Percentiles rank a stretch among this genome's conserved stretches.
phyloP scores from a whole-genome alignment of 2,113 vertebrate species.

The Chaenocephalus aceratus region DNA sequence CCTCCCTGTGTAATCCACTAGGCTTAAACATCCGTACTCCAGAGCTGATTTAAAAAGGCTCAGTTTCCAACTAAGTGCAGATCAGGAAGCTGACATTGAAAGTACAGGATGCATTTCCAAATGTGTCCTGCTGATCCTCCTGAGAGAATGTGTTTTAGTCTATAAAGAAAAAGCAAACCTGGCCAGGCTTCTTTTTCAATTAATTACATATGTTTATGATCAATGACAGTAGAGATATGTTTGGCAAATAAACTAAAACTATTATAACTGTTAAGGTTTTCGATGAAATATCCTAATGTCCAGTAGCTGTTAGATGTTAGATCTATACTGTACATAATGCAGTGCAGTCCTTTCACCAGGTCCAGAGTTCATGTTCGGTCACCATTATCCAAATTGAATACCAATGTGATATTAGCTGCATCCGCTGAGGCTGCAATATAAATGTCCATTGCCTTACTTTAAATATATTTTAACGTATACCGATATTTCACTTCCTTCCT shows the following conservation, averaged over 20 bases:
- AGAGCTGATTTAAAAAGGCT: neutral
- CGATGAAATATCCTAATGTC: neutral
- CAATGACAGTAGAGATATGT: no score
- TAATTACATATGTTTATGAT: no score
- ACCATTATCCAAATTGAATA: conserved; percentile 54
- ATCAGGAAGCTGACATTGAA: neutral
- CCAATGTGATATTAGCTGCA: conserved; percentile 16
- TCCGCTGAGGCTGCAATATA: conserved; percentile 43
- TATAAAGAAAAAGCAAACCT: neutral
- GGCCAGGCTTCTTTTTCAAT: neutral
- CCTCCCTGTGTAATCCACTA: neutral
- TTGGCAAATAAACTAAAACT: neutral
- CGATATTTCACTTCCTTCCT: conserved; percentile 19
- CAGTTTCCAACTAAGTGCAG: neutral
- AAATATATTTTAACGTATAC: conserved; percentile 40
- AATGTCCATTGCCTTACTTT: conserved; percentile 54
- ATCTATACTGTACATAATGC: conserved; percentile 45
- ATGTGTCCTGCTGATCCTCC: neutral
- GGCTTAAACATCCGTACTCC: neutral
- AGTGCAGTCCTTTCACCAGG: conserved; percentile 25
- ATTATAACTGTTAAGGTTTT: neutral
- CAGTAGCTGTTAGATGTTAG: neutral
- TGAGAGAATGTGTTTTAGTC: no score
- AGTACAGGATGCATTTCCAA: neutral
- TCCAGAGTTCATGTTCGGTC: conserved; percentile 43